These are phyloP conservation scores for Tachysurus fulvidraco DNA, from an alignment of 2,113 vertebrate genomes.

Conservation along the genomic window DNA sequence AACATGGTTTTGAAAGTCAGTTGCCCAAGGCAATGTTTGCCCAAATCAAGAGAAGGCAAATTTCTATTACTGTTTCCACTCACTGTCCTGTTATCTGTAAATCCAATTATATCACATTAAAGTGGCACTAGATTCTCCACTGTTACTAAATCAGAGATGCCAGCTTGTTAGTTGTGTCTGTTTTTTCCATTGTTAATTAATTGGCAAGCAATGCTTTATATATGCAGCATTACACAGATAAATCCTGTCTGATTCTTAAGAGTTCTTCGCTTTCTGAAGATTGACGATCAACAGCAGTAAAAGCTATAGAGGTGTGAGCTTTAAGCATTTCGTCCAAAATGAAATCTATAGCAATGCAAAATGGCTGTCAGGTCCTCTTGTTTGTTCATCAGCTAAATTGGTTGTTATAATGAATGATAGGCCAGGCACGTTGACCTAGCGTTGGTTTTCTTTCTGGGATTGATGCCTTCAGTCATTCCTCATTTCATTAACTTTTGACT, in stretches of 20 bases:
- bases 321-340: slow-evolving; percentile 67
- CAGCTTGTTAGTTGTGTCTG: slow-evolving; percentile 32
- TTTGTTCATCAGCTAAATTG: slow-evolving; percentile 69
- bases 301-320: slow-evolving; percentile 55
- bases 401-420: slow-evolving; percentile 63
- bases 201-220: slow-evolving; percentile 45
- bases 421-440: slow-evolving; percentile 48
- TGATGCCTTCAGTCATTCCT: slow-evolving; percentile 64
- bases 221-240: slow-evolving; percentile 39
- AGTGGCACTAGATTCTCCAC: not conserved
- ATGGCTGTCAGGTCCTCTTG: slow-evolving; percentile 48
- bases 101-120: not conserved
- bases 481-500: slow-evolving; percentile 67
- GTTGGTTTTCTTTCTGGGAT: slow-evolving; percentile 55
- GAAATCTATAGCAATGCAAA: slow-evolving; percentile 68
- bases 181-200: slow-evolving; percentile 27
- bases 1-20: slow-evolving; percentile 6
- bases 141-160: not conserved
- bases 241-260: slow-evolving; percentile 21
- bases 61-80: not conserved
- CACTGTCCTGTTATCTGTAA: not conserved
- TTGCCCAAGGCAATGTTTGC: not conserved
- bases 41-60: not conserved
- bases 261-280: slow-evolving; percentile 9
- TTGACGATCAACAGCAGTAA: slow-evolving; percentile 47